phyloP scores from a whole-genome alignment of 2,888 invertebrate genomes.

The Iselma pallidipennis region DNA sequence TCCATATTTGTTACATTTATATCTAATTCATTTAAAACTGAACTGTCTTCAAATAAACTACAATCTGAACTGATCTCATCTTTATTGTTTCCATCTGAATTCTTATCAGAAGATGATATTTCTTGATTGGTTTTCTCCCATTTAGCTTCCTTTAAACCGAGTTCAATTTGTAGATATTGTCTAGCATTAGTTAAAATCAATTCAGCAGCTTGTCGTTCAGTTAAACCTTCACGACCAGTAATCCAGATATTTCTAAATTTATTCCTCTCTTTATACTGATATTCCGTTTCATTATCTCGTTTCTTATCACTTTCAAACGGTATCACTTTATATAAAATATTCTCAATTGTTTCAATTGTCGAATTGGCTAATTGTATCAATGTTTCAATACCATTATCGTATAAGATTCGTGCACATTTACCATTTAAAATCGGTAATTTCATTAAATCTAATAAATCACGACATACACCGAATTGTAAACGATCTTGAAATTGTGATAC shows the following conservation, averaged over 20 bases:
- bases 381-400: conserved; percentile 77
- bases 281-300: conserved; percentile 69
- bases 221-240: conserved; percentile 78
- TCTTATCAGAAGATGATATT: conserved; percentile 1
- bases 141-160: conserved; percentile 71
- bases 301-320: conserved; percentile 86
- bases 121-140: conserved; percentile 59
- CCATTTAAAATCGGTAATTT: conserved; percentile 82
- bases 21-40: background rate
- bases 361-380: conserved; percentile 80
- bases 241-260: conserved; percentile 75
- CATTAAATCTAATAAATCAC: conserved; percentile 90
- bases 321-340: conserved; percentile 73
- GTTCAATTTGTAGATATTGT: conserved; percentile 69
- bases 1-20: conserved; percentile 4
- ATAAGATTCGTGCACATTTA: conserved; percentile 80
- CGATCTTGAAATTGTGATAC: conserved; percentile 93
- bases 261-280: conserved; percentile 68
- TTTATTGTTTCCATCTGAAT: conserved; percentile 41
- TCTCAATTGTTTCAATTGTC: conserved; percentile 70
- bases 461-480: conserved; percentile 90
- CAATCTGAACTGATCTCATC: conserved; percentile 37
- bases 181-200: conserved; percentile 75
- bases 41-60: conserved; percentile 47
- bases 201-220: conserved; percentile 79